These are phyloP conservation scores for Thecocarcelia acutangulata DNA, from an alignment of 2,888 invertebrate genomes.

Conservation along the genomic window DNA sequence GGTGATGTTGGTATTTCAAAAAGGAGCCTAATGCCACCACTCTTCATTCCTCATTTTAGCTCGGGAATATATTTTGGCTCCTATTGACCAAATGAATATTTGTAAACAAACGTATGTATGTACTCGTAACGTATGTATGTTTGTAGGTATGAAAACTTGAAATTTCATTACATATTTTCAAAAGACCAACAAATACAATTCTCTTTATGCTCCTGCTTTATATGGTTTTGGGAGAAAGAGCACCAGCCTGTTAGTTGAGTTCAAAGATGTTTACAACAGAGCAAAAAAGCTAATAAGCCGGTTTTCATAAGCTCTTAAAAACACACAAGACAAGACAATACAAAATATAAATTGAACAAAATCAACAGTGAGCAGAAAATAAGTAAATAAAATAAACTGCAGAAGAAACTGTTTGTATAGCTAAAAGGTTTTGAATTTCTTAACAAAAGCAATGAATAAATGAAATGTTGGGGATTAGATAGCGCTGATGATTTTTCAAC, in stretches of 20 bases:
- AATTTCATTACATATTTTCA: constrained; percentile 39
- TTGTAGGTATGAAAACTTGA: constrained; percentile 32
- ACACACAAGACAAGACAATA: constrained; percentile 54
- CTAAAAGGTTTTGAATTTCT: constrained; percentile 67
- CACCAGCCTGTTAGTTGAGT: constrained; percentile 57
- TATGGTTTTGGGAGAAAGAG: constrained; percentile 51
- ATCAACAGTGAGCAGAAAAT: constrained; percentile 27
- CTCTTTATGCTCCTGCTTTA: neutral
- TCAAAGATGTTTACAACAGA: constrained; percentile 55
- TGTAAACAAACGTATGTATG: constrained; percentile 48
- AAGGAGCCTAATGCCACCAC: constrained; percentile 10
- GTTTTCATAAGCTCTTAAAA: constrained; percentile 69
- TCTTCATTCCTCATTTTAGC: neutral
- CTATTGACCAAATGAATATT: constrained; percentile 16
- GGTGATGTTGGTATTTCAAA: constrained; percentile 17
- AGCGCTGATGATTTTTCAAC: constrained; percentile 66
- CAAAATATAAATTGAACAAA: constrained; percentile 30
- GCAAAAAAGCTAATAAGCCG: constrained; percentile 71
- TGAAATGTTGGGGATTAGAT: constrained; percentile 68
- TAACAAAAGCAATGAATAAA: constrained; percentile 65
- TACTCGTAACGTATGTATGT: too few relatives aligned
- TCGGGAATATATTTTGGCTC: constrained; percentile 8
- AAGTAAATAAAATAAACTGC: constrained; percentile 12
- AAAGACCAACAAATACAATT: neutral
- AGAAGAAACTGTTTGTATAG: constrained; percentile 58